Evolutionary conservation across 2,888 invertebrate species (phyloP), one percentile per base, ranked within the genome.

Genomic region (Steinernema carpocapsae): DNA sequence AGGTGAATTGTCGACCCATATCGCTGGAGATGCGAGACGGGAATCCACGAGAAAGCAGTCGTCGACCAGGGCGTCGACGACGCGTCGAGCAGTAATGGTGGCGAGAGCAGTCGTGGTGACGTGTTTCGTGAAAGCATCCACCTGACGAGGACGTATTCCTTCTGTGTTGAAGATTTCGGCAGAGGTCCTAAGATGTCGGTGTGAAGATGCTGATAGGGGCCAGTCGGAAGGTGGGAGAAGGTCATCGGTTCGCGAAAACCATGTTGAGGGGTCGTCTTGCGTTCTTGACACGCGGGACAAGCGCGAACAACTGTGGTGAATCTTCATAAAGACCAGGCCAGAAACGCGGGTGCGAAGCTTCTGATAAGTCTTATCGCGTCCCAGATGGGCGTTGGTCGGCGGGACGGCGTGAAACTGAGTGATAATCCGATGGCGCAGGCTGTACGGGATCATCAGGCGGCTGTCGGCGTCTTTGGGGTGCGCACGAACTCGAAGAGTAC

Each of bases 21-120:
- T 88, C 87, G 22, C 80, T 78, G 1, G 86, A 83, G 1, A 88
- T n/a, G 76, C 74, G 7, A 84, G 86, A 19, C 83, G 26, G 0
- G 86, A 85, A 70, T 75, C 76, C 10, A 74, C 46, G 0, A 83
- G 76, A 72, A 87, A 82, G n/a, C 84, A 3, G 12, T 52, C 19
- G 3, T 76, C 29, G 22, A 73, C 0, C 37, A 73, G 72, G 1
- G 73, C 71, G 3, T 26, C 29, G 6, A 43, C 70, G 0, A 59
- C 43, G 0, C 46, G 71, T 0, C 24, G 17, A 19, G 71, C 52
- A 0, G 46, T 76, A 19, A 19, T 24, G 32, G 77, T 22, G 0
- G 48, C 26, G 12, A 76, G 72, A 0, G 76, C 32, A 1, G 29
- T 1, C 1, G 76, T 71, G 7, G 22, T 48, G 0, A 77, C 32